Evolutionary conservation across 2,888 invertebrate genomes (phyloP).

Genomic region (Andrena dorsata): DNA sequence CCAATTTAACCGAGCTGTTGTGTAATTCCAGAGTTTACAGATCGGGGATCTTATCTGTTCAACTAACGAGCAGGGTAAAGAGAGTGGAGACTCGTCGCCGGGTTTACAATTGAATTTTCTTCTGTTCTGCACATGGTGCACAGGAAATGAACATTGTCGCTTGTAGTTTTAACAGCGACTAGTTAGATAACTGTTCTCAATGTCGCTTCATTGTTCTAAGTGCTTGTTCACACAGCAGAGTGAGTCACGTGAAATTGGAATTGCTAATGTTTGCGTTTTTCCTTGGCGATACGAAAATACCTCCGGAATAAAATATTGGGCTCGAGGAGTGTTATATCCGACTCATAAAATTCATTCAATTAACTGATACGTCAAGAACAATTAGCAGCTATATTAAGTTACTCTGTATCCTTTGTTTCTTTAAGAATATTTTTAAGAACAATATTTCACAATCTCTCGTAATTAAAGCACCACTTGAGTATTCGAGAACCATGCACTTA

Average conservation of each 20-base stretch:
- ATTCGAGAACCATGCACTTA: too few relatives aligned
- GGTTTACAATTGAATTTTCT: neutral
- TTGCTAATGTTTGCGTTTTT: neutral
- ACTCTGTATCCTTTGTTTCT: too few relatives aligned
- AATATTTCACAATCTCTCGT: too few relatives aligned
- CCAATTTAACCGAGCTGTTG: neutral
- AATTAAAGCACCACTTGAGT: too few relatives aligned
- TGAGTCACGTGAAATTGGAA: neutral
- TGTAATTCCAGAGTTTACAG: neutral
- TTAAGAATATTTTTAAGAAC: too few relatives aligned
- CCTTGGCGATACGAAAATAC: neutral
- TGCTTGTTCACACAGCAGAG: neutral
- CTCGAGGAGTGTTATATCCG: too few relatives aligned
- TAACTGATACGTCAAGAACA: too few relatives aligned
- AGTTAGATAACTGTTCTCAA: constrained; percentile 18
- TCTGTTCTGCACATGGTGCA: neutral
- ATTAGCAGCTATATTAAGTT: too few relatives aligned
- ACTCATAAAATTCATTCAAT: too few relatives aligned
- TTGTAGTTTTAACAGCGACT: neutral
- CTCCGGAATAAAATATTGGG: too few relatives aligned
- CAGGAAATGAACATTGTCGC: neutral
- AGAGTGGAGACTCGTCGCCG: neutral
- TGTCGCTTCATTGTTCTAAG: neutral
- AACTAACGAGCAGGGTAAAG: neutral
- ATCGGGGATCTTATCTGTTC: neutral